Evolutionary conservation across 2,113 vertebrate genomes (phyloP).

Genomic region (Leptodactylus fuscus): DNA sequence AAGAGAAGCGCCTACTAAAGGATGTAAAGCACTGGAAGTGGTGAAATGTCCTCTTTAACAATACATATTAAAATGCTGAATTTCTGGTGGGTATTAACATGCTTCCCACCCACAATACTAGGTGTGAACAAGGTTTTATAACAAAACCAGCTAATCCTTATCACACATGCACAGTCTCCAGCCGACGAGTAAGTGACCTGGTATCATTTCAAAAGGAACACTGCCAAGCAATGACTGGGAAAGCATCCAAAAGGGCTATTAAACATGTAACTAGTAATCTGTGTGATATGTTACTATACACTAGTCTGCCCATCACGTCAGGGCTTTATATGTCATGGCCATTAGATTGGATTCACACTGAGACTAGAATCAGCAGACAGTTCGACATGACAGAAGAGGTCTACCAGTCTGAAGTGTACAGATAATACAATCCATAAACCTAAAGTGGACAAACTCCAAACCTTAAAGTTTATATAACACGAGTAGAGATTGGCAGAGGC

Average conservation of each 20-base stretch:
- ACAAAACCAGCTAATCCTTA: background rate
- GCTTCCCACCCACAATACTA: too few species aligned
- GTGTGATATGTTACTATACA: background rate
- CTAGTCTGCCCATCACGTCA: background rate
- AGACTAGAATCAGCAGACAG: background rate
- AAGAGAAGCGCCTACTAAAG: too few species aligned
- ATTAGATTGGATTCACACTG: background rate
- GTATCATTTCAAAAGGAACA: background rate
- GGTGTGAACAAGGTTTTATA: background rate
- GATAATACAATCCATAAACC: background rate
- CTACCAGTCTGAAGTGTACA: background rate
- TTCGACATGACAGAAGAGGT: background rate
- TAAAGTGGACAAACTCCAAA: background rate
- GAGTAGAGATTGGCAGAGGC: background rate
- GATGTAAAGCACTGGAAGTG: too few species aligned
- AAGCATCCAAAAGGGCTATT: slow-evolving; percentile 6
- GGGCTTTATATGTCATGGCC: background rate
- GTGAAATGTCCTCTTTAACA: too few species aligned
- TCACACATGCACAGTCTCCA: too few species aligned
- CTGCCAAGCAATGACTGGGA: background rate
- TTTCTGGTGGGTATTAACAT: background rate
- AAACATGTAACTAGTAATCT: background rate
- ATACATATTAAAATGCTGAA: background rate
- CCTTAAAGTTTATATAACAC: background rate
- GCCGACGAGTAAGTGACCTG: too few species aligned